Evolutionary conservation across 1,140 invertebrate genomes (phyloP).

Genomic region (Scaptodrosophila lebanonensis): DNA sequence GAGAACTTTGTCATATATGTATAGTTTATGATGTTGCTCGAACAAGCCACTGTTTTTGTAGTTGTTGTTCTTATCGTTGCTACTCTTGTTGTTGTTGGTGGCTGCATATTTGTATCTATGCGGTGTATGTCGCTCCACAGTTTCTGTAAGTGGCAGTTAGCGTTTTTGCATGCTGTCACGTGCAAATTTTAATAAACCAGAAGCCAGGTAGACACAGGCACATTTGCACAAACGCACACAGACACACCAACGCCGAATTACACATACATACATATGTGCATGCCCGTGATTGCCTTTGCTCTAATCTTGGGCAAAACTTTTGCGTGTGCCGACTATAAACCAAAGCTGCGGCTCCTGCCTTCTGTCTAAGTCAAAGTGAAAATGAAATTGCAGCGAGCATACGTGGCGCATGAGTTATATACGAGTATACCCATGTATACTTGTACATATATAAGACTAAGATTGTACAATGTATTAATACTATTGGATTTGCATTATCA

Average conservation of each 20-base stretch:
- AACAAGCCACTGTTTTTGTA: no score
- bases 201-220: constrained; percentile 21
- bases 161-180: constrained; percentile 60
- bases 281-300: background rate
- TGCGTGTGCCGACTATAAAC: constrained; percentile 2
- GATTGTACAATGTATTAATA: no score
- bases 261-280: background rate
- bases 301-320: constrained; percentile 45
- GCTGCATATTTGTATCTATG: constrained; percentile 38
- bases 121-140: constrained; percentile 18
- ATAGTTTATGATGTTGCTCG: constrained; percentile 19
- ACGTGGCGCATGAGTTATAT: constrained; percentile 3
- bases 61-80: no score
- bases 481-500: no score
- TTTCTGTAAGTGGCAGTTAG: constrained; percentile 63
- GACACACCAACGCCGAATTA: background rate
- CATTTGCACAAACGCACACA: constrained; percentile 22
- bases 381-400: constrained; percentile 8
- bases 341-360: constrained; percentile 10
- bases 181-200: constrained; percentile 62
- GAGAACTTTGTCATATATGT: constrained; percentile 48
- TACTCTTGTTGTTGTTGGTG: no score
- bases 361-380: constrained; percentile 1
- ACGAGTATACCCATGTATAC: no score
- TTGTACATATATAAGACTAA: no score